Base-by-base conservation (phyloP, 1,140 invertebrate genomes). In the Drosophila arizonae region DNA sequence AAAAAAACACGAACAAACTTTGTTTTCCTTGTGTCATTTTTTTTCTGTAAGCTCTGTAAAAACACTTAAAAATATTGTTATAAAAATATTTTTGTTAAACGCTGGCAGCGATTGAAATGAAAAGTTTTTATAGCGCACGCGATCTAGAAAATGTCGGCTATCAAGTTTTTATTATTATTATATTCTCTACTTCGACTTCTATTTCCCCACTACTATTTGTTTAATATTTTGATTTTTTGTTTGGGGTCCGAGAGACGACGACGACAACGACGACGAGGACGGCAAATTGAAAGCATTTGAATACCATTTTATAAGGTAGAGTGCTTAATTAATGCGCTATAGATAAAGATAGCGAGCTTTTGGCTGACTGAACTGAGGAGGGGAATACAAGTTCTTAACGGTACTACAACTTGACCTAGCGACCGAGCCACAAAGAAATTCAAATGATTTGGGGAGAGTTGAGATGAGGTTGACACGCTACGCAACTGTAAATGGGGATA, bases 41-140 rank as follows among this genome's bases (percentile, higher is more conserved):
- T 54, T 24, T 11, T 17, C 6, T 50, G 21, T 54, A 67, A 57
- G 21, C 36, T 6, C 6, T 17, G 36, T 13, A 61, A 77, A 72
- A 78, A 61, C 28, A 67, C 55, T 63, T 28, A 48, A 62, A 56
- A 48, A 50, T 77, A 57, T 75, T 65, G 60, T 75, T 65, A 72
- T 76, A 76, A 72, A 76, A 72, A 76, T 62, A 66, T 76, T 72
- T 76, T 71, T 13, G 43, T 43, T 74, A 61, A 67, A 48, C 61
- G 30, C 9, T 48, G 39, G 4, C 26, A 50, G 33, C 26, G 51
- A 54, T 46, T 17, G 30, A 69, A 62, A 61, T 41, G 21, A 63
- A 72, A 66, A 66, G 54, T 63, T 70, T 74, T 50, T 48, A 68
- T 56, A 58, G 63, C 54, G 61, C 68, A 62, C 50, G 33, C 28